Base-by-base conservation (phyloP, 2,797 vertebrate genomes). In the Myotis findleyi region DNA sequence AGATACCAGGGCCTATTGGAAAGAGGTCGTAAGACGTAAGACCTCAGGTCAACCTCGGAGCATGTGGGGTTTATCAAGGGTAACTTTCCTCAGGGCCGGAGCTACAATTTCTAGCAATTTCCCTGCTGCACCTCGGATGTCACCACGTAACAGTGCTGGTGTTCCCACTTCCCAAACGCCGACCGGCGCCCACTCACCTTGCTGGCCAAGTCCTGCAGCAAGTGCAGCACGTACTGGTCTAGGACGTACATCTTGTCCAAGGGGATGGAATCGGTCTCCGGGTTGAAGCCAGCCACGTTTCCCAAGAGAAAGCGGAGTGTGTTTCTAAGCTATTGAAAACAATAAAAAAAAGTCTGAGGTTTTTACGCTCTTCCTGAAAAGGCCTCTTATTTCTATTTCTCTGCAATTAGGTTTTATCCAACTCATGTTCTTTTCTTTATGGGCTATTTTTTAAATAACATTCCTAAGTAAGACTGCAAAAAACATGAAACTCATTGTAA, bases 211-310 rank as follows among this genome's bases (percentile, higher is more conserved):
- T 99, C 99, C 2, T 99, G 99, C 30, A 99, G 98, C 89, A 99
- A 92, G 84, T 99, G 99, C 81, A 99, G 95, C 99, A 99, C 99
- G 96, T 99, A 99, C 97, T 99, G 99, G 97, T 99, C 99, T 1
- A 99, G 97, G 97, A 99, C 98, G 96, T 99, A 98, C 99, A 99
- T 99, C 89, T 99, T 96, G 91, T 99, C 95, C 64, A 98, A 95
- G 27, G 99, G 99, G 96, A 99, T 97, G 0, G 99, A 97, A 20
- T 99, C 99, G 0, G 97, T 98, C 12, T 98, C 98, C 0, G 99
- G 99, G 96, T 98, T 99, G 95, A 99, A 99, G 82, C 97, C 99
- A 51, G 98, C 97, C 93, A 99, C 30, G 33, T 99, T 99, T 47
- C 99, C 99, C 69, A 99, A 98, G 97, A 99, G 98, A 98, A 99